These are phyloP conservation scores for Steromphala cineraria DNA, from an alignment of 2,888 invertebrate genomes.

Conservation along the genomic window DNA sequence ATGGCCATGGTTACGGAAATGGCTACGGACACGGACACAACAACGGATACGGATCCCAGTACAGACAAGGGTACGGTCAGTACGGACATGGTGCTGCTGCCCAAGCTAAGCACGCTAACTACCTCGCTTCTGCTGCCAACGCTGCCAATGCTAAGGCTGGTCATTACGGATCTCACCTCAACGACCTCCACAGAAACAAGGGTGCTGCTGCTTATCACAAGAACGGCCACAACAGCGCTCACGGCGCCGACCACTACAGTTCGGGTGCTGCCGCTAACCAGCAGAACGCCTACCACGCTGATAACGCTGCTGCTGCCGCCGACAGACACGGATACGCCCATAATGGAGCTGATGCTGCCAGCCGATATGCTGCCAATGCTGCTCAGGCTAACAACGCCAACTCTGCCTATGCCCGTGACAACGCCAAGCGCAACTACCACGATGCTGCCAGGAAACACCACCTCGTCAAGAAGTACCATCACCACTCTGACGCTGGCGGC, in stretches of 20 bases:
- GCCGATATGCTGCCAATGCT: neutral
- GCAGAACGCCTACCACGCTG: neutral
- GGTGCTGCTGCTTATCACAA: slow-evolving; percentile 3
- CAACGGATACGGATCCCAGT: neutral
- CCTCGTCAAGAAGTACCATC: slow-evolving; percentile 19
- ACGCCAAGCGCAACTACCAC: slow-evolving; percentile 1
- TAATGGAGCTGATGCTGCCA: neutral
- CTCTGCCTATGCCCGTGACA: neutral
- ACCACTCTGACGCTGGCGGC: slow-evolving; percentile 11
- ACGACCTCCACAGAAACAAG: slow-evolving; percentile 7
- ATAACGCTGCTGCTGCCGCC: slow-evolving; percentile 2
- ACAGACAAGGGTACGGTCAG: neutral
- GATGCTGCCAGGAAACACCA: slow-evolving; percentile 17
- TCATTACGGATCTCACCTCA: slow-evolving; percentile 17
- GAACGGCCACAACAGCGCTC: slow-evolving; percentile 14
- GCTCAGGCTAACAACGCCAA: neutral
- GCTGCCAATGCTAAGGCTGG: neutral
- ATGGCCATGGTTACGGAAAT: neutral
- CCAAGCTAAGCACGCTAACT: neutral
- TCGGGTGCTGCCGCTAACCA: neutral
- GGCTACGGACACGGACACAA: neutral
- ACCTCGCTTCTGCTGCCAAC: neutral
- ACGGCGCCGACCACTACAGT: slow-evolving; percentile 6
- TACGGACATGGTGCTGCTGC: neutral
- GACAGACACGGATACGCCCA: neutral